Base-by-base conservation (phyloP, 2,797 vertebrate genomes). In the Halcyon chelicuti region DNA sequence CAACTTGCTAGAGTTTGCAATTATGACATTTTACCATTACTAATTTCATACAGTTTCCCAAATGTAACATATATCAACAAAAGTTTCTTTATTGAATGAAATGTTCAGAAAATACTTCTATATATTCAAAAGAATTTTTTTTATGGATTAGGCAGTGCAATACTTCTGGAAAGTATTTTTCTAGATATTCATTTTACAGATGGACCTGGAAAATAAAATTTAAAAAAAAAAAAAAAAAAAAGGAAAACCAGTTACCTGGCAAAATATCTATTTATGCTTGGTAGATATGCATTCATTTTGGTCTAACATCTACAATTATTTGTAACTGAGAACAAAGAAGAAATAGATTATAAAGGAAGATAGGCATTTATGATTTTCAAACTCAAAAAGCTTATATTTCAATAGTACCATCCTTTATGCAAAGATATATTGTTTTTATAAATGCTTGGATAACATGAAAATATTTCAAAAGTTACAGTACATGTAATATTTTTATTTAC, bases 191-290 rank as follows among this genome's bases (percentile, higher is more conserved):
- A 33, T 83, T 66, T 66, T 81, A 71, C 44, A 88, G 15, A 66
- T 5, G 88, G 31, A 40, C 18, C 1, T 0, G 2, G 1, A 4
- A 8, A 18, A 42, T 19, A 17, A 49, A 26, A 47, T 13, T 21
- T 42, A 16, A 21, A 6, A 1, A 0, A 5, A n/a, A 5, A 12
- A n/a, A 44, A 29, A 13, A 29, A 52, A 15, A 3, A 0, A 14
- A 12, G 14, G 29, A 35, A 62, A 86, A 70, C 20, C 4, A 52
- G 9, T 22, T 63, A 31, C 4, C 19, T 62, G 37, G 7, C 31
- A 49, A 89, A 82, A 51, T 65, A 35, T 33, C 40, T 84, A 6
- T 84, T 80, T 95, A 37, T 6, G 31, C 19, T 40, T 6, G 5
- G 13, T 63, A 10, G 19, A 78, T 84, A 67, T 61, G 4, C 6